Base-by-base conservation (phyloP, 1,140 invertebrate species). In the Paralvinella palmiformis region DNA sequence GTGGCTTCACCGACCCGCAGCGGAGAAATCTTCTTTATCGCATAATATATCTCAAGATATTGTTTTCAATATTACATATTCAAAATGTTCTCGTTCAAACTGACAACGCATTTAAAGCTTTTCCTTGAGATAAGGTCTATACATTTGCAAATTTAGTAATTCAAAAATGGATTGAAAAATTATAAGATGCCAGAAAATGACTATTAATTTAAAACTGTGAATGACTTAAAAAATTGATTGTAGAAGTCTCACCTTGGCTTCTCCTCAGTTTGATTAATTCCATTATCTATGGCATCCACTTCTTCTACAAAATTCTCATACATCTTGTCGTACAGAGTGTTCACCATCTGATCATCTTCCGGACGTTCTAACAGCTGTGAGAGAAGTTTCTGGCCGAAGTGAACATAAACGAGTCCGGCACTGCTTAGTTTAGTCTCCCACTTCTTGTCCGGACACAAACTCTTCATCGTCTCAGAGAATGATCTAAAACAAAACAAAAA, bases 251-350 rank as follows among this genome's bases (percentile, higher is more conserved):
- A 85, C 83, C 75, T 79, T 27, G 89, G 88, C 74, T 88, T 85
- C n/a, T 85, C 89, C 64, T 90, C 86, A 77, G 81, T 86, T 22
- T 75, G 73, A 57, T 77, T 69, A 29, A 97, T 83, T 22, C 96
- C 96, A 85, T 99, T 99, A 79, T 99, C 96, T 63, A 97, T 91
- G 4, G 88, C 95, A 83, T 99, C 96, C 63, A 99, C 85, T 85
- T 97, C 95, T 83, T 92, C 86, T 22, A 99, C 87, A 64, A 99
- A 91, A 57, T 85, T 85, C 64, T 92, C 87, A 81, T 99, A 99
- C 0, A 98, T 83, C 76, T 89, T 88, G 62, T 87, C 83, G 75
- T 86, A 97, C n/a, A 96, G 79, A 7, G 80, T 71, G 60, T 85
- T 24, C 10, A 68, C 69, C 13, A 74, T 58, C 1, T 68, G 66